Conservation (phyloP, 2,888 invertebrate genomes). For the Uropetala carovei region DNA sequence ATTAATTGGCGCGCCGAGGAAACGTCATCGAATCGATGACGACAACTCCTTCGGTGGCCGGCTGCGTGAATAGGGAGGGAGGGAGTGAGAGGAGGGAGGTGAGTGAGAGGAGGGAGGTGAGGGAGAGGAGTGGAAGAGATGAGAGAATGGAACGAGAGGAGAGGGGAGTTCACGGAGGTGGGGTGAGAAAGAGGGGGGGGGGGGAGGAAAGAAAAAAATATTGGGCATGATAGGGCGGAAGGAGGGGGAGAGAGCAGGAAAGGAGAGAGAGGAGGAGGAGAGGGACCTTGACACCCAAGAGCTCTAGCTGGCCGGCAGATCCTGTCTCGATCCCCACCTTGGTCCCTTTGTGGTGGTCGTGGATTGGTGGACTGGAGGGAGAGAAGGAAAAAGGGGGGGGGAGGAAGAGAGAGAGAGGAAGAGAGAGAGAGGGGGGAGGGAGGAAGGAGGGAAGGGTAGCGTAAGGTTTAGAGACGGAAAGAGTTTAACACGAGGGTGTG, state of each 20-base stretch:
- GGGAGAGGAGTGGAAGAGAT: no score
- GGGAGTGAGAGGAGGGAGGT: no score
- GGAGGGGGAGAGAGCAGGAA: not conserved
- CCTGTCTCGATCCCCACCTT: not conserved
- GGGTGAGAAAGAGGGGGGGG: no score
- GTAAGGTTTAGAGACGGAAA: not conserved
- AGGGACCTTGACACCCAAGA: slow-evolving; percentile 33
- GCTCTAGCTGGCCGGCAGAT: not conserved
- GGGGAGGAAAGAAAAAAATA: not conserved
- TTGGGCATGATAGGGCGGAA: not conserved
- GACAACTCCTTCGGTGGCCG: not conserved
- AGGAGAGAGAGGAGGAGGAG: not conserved
- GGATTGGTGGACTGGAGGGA: not conserved
- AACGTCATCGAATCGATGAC: slow-evolving; percentile 14
- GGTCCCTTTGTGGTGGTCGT: not conserved
- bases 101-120: no score
- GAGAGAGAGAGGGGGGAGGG: not conserved
- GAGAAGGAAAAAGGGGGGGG: not conserved
- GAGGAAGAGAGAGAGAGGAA: not conserved
- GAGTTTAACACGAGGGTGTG: not conserved
- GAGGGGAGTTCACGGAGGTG: no score
- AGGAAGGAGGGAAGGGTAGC: not conserved
- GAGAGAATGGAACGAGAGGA: no score
- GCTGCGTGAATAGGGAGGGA: no score
- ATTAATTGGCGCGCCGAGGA: not conserved